Evolutionary conservation across 2,797 vertebrate species (phyloP).

Genomic region (Melanogrammus aeglefinus): DNA sequence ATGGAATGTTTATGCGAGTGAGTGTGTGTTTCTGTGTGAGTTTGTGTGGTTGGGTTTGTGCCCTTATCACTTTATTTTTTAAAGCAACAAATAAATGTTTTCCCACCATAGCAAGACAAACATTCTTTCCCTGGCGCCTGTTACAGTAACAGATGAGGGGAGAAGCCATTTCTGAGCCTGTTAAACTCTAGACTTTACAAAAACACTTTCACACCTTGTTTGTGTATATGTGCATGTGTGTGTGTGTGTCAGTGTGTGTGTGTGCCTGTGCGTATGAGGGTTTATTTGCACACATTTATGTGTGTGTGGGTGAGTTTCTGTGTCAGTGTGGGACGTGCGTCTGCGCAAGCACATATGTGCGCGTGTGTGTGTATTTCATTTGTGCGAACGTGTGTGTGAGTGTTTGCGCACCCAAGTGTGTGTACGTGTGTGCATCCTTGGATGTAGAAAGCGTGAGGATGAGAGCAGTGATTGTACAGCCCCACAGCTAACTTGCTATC

Average conservation of each 20-base stretch:
- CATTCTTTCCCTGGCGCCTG: constrained; percentile 32
- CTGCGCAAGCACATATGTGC: too few relatives aligned
- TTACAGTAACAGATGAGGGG: constrained; percentile 14
- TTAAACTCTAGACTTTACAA: neutral
- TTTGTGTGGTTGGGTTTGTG: constrained; percentile 20
- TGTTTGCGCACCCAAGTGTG: neutral
- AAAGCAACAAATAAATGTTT: constrained; percentile 44
- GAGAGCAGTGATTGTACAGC: constrained; percentile 14
- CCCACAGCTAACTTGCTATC: neutral
- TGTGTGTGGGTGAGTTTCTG: too few relatives aligned
- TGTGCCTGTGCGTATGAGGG: neutral
- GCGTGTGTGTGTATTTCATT: too few relatives aligned
- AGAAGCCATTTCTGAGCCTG: constrained; percentile 1
- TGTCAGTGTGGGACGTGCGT: too few relatives aligned
- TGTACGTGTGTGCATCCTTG: neutral
- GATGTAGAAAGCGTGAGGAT: constrained; percentile 23
- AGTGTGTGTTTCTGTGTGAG: neutral
- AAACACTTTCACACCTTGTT: neutral
- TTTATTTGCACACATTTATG: too few relatives aligned
- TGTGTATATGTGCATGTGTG: constrained; percentile 5
- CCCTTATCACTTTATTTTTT: constrained; percentile 45
- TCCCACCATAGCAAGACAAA: constrained; percentile 33
- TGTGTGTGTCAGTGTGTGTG: too few relatives aligned
- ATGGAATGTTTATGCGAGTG: too few relatives aligned
- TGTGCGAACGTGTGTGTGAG: neutral